A percentile compares a stretch with the other conserved stretches of the same genome.
phyloP scores from a whole-genome alignment of 2,888 invertebrate species.

The Patella depressa region DNA sequence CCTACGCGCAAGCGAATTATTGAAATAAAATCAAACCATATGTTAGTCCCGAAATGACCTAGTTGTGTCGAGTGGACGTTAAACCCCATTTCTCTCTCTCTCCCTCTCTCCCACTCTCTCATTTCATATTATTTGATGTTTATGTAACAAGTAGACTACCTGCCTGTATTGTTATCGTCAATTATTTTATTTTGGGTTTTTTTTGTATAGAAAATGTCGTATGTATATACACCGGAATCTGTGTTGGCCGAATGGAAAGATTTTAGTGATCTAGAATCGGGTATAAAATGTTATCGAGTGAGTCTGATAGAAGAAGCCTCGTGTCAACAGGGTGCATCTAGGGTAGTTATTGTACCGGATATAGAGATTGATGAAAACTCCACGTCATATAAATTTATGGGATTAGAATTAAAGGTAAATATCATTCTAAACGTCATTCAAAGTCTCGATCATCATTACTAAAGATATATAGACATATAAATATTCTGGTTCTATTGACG shows the following conservation, averaged over 20 bases:
- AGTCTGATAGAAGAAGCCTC: constrained; percentile 4
- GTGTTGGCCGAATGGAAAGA: constrained; percentile 21
- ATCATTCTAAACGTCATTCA: background rate
- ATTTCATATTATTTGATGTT: no score
- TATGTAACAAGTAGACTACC: background rate
- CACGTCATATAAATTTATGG: constrained; percentile 34
- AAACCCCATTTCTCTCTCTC: no score
- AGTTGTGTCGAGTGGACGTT: no score
- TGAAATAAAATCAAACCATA: no score
- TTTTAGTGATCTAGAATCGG: constrained; percentile 24
- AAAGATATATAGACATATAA: no score
- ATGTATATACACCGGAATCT: background rate
- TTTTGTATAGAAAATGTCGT: constrained; percentile 22
- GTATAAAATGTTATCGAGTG: constrained; percentile 15
- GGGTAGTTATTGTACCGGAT: constrained; percentile 12
- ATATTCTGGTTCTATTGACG: no score
- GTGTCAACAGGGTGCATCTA: constrained; percentile 13
- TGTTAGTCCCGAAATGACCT: no score
- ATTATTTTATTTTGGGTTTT: background rate
- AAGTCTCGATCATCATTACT: background rate
- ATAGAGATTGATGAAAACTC: constrained; percentile 28
- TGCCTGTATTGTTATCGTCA: no score
- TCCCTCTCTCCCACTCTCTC: no score
- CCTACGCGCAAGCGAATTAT: no score
- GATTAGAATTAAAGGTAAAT: constrained; percentile 31